A percentile compares a stretch with the other conserved stretches of the same genome.
phyloP scores from a whole-genome alignment of 2,113 vertebrate species.

The Siphamia tubifer region DNA sequence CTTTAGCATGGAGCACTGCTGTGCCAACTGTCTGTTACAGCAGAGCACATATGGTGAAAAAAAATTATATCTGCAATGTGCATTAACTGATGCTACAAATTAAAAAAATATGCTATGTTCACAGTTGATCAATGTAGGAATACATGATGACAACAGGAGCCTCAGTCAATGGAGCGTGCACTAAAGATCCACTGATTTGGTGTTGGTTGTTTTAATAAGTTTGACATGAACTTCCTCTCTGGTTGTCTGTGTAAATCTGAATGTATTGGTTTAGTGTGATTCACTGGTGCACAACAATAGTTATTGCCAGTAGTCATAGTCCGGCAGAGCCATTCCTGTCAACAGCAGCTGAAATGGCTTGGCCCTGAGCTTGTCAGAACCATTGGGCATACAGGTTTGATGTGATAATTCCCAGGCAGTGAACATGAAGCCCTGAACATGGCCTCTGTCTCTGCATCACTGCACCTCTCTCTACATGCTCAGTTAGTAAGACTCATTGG shows the following conservation, averaged over 20 bases:
- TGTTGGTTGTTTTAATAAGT: conserved; percentile 34
- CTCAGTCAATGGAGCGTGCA: background rate
- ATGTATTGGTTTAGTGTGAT: conserved; percentile 42
- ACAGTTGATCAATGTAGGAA: conserved; percentile 1
- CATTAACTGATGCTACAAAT: conserved; percentile 21
- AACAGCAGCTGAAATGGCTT: conserved; percentile 44
- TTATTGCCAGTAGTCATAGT: conserved; percentile 48
- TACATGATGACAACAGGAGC: conserved; percentile 1
- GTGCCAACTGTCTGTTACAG: no score
- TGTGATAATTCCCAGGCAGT: conserved; percentile 69
- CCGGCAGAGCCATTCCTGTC: conserved; percentile 44
- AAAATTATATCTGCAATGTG: no score
- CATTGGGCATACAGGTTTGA: conserved; percentile 56
- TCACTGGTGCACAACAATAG: conserved; percentile 62
- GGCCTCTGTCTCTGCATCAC: conserved; percentile 50
- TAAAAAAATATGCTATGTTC: background rate
- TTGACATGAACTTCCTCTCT: conserved; percentile 39
- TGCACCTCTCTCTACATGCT: conserved; percentile 39
- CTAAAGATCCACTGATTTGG: conserved; percentile 6
- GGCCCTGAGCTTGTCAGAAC: conserved; percentile 54
- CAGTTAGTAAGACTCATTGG: conserved; percentile 18
- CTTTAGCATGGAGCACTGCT: background rate
- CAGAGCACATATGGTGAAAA: no score
- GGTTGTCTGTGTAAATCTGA: conserved; percentile 39
- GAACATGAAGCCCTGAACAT: conserved; percentile 46